phyloP scores from a whole-genome alignment of 1,140 invertebrate species.

The Harpegnathos saltator region DNA sequence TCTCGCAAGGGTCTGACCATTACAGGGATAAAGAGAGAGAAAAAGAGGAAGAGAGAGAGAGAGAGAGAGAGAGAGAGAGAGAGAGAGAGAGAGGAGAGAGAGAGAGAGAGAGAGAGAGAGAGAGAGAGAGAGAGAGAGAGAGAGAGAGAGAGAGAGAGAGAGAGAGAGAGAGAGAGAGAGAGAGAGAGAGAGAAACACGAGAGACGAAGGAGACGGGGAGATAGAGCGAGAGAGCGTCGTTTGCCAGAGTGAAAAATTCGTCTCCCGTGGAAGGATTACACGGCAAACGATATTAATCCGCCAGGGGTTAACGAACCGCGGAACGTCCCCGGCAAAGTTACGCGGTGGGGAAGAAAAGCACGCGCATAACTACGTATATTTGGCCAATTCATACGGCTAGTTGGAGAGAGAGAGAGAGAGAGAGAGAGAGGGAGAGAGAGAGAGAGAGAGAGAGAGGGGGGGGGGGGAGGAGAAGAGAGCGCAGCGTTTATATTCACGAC shows the following conservation, averaged over 20 bases:
- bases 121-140: background rate
- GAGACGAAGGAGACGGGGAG: background rate
- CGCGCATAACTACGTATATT: background rate
- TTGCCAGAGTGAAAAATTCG: constrained; percentile 20
- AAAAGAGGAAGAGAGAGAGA: background rate
- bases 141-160: background rate
- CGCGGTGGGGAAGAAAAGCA: background rate
- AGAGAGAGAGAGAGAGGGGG: no score
- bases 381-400: background rate
- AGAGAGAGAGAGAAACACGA: background rate
- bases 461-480: no score
- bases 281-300: constrained; percentile 33
- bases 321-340: background rate
- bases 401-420: no score
- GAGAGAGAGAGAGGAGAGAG: background rate
- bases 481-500: background rate
- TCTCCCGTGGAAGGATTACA: constrained; percentile 9
- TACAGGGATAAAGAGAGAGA: background rate
- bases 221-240: background rate
- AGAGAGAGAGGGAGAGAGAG: no score
- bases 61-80: background rate
- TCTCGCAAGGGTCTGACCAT: constrained; percentile 9
- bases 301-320: constrained; percentile 4
- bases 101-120: background rate
- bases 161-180: background rate